phyloP scores from a whole-genome alignment of 2,113 vertebrate genomes.

The Eulemur macaco region DNA sequence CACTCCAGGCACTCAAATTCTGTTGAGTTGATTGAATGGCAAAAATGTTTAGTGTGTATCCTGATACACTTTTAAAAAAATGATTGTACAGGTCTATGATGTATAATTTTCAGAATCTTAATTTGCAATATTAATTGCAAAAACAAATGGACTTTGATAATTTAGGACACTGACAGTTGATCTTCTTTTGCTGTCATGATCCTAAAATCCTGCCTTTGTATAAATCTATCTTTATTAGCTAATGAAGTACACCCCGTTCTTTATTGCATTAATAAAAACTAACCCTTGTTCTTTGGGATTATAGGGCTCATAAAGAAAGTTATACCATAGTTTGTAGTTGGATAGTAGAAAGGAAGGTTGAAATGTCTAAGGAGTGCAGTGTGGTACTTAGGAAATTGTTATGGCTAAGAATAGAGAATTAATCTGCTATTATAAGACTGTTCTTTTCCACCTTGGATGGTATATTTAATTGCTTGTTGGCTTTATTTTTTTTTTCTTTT shows the following conservation, averaged over 20 bases:
- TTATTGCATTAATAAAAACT: constrained; percentile 6
- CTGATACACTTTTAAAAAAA: background rate
- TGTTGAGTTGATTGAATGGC: background rate
- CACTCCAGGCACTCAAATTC: background rate
- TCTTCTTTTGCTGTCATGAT: background rate
- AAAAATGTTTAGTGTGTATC: background rate
- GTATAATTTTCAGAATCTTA: background rate
- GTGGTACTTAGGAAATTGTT: background rate
- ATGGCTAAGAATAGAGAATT: background rate
- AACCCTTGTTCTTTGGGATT: background rate
- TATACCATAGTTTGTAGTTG: background rate
- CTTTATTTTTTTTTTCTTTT: background rate
- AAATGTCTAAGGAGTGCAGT: background rate
- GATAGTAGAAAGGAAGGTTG: background rate
- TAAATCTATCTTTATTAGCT: background rate
- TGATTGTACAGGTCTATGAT: background rate
- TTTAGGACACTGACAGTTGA: background rate
- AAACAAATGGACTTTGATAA: background rate
- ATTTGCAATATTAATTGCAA: background rate
- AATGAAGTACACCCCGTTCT: background rate
- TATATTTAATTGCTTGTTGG: background rate
- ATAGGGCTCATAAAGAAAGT: background rate
- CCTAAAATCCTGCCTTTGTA: background rate
- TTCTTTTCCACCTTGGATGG: background rate
- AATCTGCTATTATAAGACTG: background rate